These are phyloP conservation scores for Diglossa cyanea DNA, from an alignment of 2,797 vertebrate genomes.

Conservation along the genomic window DNA sequence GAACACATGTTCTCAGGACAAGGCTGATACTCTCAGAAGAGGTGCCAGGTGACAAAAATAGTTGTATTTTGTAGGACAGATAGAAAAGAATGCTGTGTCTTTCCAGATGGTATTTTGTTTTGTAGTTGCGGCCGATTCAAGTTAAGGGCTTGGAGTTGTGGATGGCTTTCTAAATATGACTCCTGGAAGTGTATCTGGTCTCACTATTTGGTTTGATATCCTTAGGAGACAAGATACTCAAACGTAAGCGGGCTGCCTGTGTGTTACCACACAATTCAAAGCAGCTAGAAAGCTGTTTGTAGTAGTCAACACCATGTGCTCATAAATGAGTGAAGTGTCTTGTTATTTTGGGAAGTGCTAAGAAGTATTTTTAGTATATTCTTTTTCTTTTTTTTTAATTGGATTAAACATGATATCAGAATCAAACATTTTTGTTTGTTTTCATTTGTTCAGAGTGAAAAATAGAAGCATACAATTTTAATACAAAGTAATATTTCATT, in stretches of 20 bases:
- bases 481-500: background rate
- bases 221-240: background rate
- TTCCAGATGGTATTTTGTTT: background rate
- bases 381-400: background rate
- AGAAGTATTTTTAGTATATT: constrained; percentile 38
- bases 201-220: background rate
- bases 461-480: background rate
- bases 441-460: constrained; percentile 10
- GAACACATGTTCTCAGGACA: constrained; percentile 39
- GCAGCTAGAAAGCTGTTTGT: constrained; percentile 23
- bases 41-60: constrained; percentile 37
- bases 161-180: background rate
- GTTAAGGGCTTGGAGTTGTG: background rate
- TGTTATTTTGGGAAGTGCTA: constrained; percentile 47
- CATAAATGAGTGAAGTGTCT: constrained; percentile 26
- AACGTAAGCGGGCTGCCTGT: background rate
- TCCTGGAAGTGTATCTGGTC: background rate
- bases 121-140: background rate
- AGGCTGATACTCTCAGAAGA: background rate
- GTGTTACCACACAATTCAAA: constrained; percentile 28
- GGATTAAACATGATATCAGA: background rate
- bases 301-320: constrained; percentile 50
- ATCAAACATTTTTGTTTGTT: constrained; percentile 5
- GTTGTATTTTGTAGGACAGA: background rate
- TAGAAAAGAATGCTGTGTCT: background rate